Percentiles rank a stretch among this genome's conserved stretches.
Conservation (phyloP, 1,140 invertebrate species). For the Calephelis virginiensis region DNA sequence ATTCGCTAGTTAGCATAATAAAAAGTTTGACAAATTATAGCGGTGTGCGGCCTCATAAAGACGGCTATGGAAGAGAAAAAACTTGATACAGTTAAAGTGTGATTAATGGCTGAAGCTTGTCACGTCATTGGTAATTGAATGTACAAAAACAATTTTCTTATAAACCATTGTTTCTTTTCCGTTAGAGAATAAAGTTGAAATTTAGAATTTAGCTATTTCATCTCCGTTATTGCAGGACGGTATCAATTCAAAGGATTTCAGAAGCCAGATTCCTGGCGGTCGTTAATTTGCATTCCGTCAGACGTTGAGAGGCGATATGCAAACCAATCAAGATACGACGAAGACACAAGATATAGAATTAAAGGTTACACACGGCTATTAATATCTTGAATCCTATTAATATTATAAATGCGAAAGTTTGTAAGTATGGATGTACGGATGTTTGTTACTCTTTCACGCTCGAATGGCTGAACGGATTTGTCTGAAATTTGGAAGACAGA, state of each 20-base stretch:
- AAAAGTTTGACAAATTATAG: slow-evolving; percentile 69
- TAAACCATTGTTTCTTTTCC: slow-evolving; percentile 39
- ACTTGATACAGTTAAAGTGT: slow-evolving; percentile 73
- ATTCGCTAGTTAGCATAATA: slow-evolving; percentile 27
- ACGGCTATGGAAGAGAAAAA: slow-evolving; percentile 54
- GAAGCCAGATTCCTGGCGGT: slow-evolving; percentile 53
- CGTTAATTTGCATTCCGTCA: slow-evolving; percentile 62
- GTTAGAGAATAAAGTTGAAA: slow-evolving; percentile 35
- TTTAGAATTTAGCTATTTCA: slow-evolving; percentile 24
- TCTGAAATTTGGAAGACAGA: too few relatives aligned
- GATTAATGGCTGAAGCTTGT: slow-evolving; percentile 61
- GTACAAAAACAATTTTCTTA: slow-evolving; percentile 52
- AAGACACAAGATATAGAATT: slow-evolving; percentile 27
- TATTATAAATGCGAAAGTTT: too few relatives aligned
- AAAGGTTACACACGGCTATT: slow-evolving; percentile 23
- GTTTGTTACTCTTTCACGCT: too few relatives aligned
- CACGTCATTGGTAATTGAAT: slow-evolving; percentile 64
- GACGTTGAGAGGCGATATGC: slow-evolving; percentile 52
- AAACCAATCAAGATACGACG: slow-evolving; percentile 62
- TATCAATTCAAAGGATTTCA: slow-evolving; percentile 38
- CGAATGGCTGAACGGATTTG: too few relatives aligned
- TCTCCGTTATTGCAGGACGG: slow-evolving; percentile 26
- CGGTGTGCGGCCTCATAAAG: slow-evolving; percentile 52
- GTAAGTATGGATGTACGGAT: too few relatives aligned
- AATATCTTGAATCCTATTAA: slow-evolving; percentile 13